Conservation (phyloP, 92 coral and sea anemone species). For the Phymanthus crucifer region DNA sequence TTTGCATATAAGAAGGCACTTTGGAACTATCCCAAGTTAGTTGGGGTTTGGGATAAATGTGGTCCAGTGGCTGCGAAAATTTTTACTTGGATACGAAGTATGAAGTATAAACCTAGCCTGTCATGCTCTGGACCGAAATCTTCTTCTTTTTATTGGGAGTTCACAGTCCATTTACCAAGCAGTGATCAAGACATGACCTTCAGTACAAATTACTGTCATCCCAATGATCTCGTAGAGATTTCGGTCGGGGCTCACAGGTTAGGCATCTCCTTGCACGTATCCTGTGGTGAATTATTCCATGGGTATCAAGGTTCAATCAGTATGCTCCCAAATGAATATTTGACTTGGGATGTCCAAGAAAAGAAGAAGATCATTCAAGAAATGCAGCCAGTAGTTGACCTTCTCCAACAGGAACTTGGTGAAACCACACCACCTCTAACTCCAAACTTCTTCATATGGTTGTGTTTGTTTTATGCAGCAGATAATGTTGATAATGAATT, state of each 20-base stretch:
- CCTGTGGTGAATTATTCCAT: background rate
- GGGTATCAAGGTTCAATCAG: background rate
- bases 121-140: background rate
- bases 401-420: slow-evolving; percentile 15
- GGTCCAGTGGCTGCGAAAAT: slow-evolving; percentile 72
- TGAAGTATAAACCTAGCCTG: background rate
- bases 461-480: background rate
- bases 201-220: background rate
- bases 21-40: slow-evolving; percentile 32
- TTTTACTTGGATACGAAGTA: slow-evolving; percentile 52
- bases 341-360: background rate
- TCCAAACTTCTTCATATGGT: background rate
- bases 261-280: background rate
- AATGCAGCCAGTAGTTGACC: background rate
- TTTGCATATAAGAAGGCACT: background rate
- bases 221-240: background rate
- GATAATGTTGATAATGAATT: background rate
- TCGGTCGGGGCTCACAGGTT: background rate
- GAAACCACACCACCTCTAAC: slow-evolving; percentile 2
- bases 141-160: background rate
- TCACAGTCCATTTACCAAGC: background rate
- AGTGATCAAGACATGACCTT: background rate
- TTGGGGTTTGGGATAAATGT: slow-evolving; percentile 49
- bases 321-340: background rate
- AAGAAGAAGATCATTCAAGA: background rate